A percentile compares a stretch with the other conserved stretches of the same genome.
Evolutionary conservation across 1,140 invertebrate genomes (phyloP).

Genomic region (Galendromus occidentalis): DNA sequence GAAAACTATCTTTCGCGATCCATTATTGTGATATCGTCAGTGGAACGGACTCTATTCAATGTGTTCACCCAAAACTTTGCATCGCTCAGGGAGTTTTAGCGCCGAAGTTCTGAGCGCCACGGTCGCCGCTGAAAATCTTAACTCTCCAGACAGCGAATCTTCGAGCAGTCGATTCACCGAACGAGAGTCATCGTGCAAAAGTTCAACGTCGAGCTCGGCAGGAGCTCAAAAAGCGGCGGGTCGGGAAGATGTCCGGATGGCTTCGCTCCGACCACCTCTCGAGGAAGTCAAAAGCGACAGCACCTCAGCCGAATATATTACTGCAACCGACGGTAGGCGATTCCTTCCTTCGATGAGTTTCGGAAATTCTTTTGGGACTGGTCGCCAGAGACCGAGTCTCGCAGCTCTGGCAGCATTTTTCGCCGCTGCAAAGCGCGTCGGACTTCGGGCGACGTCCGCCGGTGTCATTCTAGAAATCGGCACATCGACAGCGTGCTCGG

Average conservation of each 20-base stretch:
- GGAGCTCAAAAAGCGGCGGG: not conserved
- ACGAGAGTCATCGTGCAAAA: slow-evolving; percentile 22
- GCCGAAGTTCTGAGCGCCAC: not conserved
- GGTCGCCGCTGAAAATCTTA: slow-evolving; percentile 16
- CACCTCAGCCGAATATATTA: slow-evolving; percentile 1
- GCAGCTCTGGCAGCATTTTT: no score
- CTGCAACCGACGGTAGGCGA: not conserved
- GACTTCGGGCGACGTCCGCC: no score
- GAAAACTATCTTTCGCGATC: not conserved
- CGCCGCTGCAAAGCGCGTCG: no score
- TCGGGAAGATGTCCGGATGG: not conserved
- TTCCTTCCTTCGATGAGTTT: not conserved
- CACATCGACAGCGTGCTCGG: no score
- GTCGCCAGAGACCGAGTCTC: no score
- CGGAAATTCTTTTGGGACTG: no score
- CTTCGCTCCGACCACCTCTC: slow-evolving; percentile 2
- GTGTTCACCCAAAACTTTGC: not conserved
- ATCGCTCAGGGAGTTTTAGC: slow-evolving; percentile 4
- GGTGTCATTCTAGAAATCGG: no score
- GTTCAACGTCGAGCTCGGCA: slow-evolving; percentile 2
- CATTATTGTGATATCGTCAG: not conserved
- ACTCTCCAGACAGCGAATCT: slow-evolving; percentile 27
- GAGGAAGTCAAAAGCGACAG: slow-evolving; percentile 10
- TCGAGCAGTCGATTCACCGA: slow-evolving; percentile 26
- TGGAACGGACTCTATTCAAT: not conserved